These are phyloP conservation scores for Benitochromis conjunctus DNA, from an alignment of 2,113 vertebrate species.

Conservation along the genomic window DNA sequence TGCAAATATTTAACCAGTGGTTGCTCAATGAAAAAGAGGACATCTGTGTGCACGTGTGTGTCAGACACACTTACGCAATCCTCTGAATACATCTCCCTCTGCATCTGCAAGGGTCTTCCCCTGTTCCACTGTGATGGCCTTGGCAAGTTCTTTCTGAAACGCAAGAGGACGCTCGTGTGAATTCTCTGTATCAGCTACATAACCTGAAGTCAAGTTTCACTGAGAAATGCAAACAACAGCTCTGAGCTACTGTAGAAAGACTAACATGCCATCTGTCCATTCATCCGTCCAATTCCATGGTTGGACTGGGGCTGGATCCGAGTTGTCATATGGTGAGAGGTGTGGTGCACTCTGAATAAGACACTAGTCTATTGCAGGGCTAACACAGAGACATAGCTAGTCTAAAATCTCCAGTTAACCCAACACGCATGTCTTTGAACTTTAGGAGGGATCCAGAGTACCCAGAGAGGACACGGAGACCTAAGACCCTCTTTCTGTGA, in stretches of 20 bases:
- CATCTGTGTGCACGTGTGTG: background rate
- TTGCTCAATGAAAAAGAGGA: background rate
- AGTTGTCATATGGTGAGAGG: background rate
- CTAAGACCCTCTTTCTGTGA: background rate
- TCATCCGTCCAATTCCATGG: background rate
- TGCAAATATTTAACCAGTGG: background rate
- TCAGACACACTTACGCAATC: slow-evolving; percentile 85
- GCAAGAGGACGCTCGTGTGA: background rate
- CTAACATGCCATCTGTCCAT: background rate
- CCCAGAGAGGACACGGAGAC: background rate
- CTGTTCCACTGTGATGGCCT: slow-evolving; percentile 89
- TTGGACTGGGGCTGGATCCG: background rate
- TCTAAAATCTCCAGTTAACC: background rate
- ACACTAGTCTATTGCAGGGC: background rate
- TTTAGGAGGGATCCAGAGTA: background rate
- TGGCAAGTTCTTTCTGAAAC: slow-evolving; percentile 92
- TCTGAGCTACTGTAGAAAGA: background rate
- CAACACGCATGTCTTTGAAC: background rate
- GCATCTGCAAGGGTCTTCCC: slow-evolving; percentile 96
- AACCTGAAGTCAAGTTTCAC: background rate
- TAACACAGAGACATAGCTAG: background rate
- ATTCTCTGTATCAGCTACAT: background rate
- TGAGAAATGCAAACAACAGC: background rate
- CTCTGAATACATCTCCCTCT: slow-evolving; percentile 96
- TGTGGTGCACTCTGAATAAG: background rate